Conservation (phyloP, 2,113 vertebrate genomes). For the Dromiciops gliroides region DNA sequence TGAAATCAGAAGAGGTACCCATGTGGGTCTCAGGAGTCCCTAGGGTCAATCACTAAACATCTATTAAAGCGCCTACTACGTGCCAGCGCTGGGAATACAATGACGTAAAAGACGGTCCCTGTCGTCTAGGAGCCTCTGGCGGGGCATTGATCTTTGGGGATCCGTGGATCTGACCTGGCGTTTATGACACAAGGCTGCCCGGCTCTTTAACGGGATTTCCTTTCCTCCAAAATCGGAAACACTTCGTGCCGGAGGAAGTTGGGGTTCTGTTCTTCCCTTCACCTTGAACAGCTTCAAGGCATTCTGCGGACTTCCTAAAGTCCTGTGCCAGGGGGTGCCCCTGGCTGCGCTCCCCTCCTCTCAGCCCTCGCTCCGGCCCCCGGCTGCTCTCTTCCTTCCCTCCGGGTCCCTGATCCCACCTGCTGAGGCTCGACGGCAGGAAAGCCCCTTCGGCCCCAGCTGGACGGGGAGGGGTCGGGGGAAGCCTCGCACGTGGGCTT, state of each 20-base stretch:
- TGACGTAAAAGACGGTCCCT: neutral
- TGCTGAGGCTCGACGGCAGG: neutral
- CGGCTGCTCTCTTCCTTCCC: neutral
- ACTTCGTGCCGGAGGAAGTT: neutral
- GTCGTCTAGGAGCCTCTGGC: neutral
- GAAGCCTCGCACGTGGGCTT: constrained; percentile 1
- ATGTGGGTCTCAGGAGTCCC: neutral
- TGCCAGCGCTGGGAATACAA: neutral
- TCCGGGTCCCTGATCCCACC: neutral
- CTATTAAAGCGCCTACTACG: neutral
- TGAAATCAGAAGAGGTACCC: too few species aligned
- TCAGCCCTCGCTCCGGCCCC: neutral
- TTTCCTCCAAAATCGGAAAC: neutral
- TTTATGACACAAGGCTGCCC: neutral
- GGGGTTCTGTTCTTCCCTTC: neutral
- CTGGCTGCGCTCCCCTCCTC: neutral
- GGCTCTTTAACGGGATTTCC: neutral
- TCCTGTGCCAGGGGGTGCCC: neutral
- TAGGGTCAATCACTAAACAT: neutral
- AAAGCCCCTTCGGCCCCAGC: neutral
- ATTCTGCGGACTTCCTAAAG: neutral
- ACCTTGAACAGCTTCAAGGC: neutral
- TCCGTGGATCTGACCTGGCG: neutral
- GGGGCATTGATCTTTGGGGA: neutral
- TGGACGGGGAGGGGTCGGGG: neutral